These are phyloP conservation scores for Odocoileus hemionus DNA, from an alignment of 2,113 vertebrate species.

Conservation along the genomic window DNA sequence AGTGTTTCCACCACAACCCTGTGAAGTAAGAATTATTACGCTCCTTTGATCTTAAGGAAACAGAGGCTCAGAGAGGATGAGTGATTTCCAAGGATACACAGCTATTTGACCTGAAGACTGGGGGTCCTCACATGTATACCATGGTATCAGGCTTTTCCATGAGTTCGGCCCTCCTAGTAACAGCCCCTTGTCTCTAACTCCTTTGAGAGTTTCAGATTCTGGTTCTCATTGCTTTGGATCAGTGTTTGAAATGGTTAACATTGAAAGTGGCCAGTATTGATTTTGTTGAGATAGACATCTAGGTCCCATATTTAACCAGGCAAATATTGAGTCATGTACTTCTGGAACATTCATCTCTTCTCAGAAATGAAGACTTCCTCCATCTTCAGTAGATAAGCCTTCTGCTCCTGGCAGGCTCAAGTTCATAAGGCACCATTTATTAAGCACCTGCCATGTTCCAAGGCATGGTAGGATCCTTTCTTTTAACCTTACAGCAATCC, in stretches of 20 bases:
- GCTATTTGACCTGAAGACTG: background rate
- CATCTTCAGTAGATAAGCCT: background rate
- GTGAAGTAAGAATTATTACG: background rate
- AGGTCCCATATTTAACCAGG: background rate
- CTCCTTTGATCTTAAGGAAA: background rate
- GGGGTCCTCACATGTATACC: background rate
- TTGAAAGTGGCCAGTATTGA: background rate
- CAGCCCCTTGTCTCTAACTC: background rate
- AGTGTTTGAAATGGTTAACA: background rate
- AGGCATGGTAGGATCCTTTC: background rate
- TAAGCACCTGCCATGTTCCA: background rate
- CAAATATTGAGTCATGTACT: constrained; percentile 19
- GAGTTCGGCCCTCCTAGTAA: background rate
- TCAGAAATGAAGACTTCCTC: background rate
- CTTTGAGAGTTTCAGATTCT: background rate
- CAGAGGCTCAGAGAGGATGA: background rate
- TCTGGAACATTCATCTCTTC: background rate
- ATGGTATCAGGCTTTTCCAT: background rate
- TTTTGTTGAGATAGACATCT: constrained; percentile 6
- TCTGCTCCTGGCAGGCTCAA: no score
- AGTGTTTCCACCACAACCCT: background rate
- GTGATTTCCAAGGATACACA: background rate
- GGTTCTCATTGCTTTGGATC: background rate
- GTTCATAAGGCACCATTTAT: no score
- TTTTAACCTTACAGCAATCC: background rate